Evolutionary conservation across 2,797 vertebrate genomes (phyloP).

Genomic region (Silurus aristotelis): DNA sequence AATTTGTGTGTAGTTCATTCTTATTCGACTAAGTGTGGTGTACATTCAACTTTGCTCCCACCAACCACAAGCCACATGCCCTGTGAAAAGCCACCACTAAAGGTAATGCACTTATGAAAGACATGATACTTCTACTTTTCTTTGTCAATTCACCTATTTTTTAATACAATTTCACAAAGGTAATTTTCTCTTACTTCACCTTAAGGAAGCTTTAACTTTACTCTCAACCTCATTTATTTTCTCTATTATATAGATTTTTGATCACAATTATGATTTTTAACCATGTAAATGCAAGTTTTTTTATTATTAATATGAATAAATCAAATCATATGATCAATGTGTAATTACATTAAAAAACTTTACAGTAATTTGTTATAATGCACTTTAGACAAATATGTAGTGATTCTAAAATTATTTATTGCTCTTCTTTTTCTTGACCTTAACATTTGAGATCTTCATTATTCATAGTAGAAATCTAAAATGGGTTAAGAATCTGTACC

Average conservation of each 20-base stretch:
- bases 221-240: not conserved
- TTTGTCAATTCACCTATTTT: not conserved
- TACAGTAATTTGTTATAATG: not conserved
- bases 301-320: not conserved
- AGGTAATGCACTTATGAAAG: conserved; percentile 52
- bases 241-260: not conserved
- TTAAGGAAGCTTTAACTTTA: not conserved
- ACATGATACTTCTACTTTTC: not conserved
- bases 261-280: not conserved
- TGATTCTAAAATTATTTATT: not conserved
- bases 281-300: not conserved
- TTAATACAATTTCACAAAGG: not conserved
- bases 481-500: not conserved
- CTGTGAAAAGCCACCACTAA: conserved; percentile 56
- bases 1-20: conserved; percentile 43
- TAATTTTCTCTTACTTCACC: not conserved
- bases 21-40: not conserved
- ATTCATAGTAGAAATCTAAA: not conserved
- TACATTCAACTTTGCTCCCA: rapidly evolving
- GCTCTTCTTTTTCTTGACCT: not conserved
- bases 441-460: not conserved
- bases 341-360: not conserved
- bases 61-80: not conserved
- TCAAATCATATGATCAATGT: not conserved
- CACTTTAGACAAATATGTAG: not conserved